Evolutionary conservation across 2,797 vertebrate species (phyloP), one percentile per base, ranked within the genome.

Genomic region (Pipistrellus pygmaeus): DNA sequence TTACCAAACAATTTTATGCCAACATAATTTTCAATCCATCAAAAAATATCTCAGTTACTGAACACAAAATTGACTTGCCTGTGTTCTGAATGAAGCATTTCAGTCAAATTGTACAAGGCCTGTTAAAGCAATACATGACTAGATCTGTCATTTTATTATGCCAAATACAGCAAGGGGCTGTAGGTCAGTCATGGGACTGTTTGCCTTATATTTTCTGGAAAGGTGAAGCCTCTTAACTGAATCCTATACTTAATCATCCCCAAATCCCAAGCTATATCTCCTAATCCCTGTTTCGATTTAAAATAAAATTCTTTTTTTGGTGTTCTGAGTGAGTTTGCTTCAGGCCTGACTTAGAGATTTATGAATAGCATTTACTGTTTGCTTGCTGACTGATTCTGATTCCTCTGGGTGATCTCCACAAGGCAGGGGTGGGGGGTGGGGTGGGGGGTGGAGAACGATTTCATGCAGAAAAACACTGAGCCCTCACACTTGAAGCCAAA

Each of bases 261-360:
- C 85, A 97, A 98, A 98, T 98, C 97, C 97, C 97, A 96, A 57
- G 96, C 88, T 98, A 5, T 96, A 96, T 96, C 95, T 96, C 87
- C 91, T 97, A 97, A 98, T 98, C 97, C 97, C 81, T 95, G 80
- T 95, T 98, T 97, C 6, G 20, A 98, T 98, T 98, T 97, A 97
- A 97, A 98, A 97, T 97, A 97, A 98, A 98, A 98, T 97, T 98
- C 96, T 98, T 97, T 98, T 98, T 98, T 96, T 96, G 76, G 78
- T 98, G 98, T 97, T 97, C 96, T 77, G 80, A 97, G 95, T 95
- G 96, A 97, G 95, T 98, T 98, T 97, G 98, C 97, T 97, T 97
- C 94, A 88, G 96, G 97, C 97, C 98, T 96, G 90, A 97, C 97
- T 97, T 92, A 94, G 96, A 98, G 97, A 97, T 97, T 97, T 98